Percentiles rank a stretch among this genome's conserved stretches.
These are phyloP conservation scores for Hemitrygon akajei DNA, from an alignment of 2,797 vertebrate genomes.

Conservation along the genomic window DNA sequence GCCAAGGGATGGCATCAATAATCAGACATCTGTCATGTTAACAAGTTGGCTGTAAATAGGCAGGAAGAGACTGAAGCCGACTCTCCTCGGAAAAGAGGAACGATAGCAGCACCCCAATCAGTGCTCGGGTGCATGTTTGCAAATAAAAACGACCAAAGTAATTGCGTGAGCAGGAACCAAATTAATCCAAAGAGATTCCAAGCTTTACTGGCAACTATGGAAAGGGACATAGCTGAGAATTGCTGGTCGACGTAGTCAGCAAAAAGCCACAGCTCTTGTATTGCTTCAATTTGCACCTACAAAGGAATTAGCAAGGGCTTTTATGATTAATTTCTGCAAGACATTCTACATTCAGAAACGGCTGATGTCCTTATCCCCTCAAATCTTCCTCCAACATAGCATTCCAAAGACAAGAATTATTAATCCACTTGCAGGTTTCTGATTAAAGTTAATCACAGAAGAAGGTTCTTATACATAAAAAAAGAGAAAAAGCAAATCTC, in stretches of 20 bases:
- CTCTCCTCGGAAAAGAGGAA: conserved; percentile 2
- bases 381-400: neutral
- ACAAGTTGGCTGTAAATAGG: neutral
- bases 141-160: conserved; percentile 25
- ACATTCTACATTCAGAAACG: conserved; percentile 12
- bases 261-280: neutral
- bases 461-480: neutral
- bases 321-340: conserved; percentile 9
- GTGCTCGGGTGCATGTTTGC: neutral
- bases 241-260: neutral
- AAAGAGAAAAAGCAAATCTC: conserved; percentile 8
- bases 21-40: conserved; percentile 6
- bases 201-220: neutral
- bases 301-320: conserved; percentile 31
- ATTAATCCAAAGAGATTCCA: conserved; percentile 24
- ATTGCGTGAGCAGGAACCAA: neutral
- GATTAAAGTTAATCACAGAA: conserved; percentile 33
- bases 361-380: conserved; percentile 30
- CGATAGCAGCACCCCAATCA: neutral
- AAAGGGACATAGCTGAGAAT: neutral
- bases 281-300: conserved; percentile 14
- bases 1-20: neutral
- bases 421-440: conserved; percentile 28
- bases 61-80: neutral
- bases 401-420: conserved; percentile 17